phyloP scores from a whole-genome alignment of 2,113 vertebrate genomes.

The Alexandromys fortis region DNA sequence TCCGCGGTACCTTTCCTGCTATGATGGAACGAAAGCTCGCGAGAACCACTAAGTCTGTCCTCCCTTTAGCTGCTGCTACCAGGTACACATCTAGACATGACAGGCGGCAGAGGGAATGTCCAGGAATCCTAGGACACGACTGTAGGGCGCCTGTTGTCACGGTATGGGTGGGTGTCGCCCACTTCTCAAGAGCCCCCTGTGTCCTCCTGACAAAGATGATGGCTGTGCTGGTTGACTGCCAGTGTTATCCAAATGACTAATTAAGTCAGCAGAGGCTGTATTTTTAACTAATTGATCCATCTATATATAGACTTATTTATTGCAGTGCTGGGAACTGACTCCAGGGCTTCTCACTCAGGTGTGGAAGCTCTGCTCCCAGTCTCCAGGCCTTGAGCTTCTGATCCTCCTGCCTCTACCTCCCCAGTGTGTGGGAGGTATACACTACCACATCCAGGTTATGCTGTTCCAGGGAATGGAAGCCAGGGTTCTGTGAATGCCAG shows the following conservation, averaged over 20 bases:
- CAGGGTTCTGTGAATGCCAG: not conserved
- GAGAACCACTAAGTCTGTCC: not conserved
- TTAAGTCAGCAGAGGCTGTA: not conserved
- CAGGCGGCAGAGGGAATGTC: fast-evolving
- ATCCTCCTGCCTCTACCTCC: not conserved
- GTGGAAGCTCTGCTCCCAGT: not conserved
- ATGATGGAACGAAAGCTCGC: not conserved
- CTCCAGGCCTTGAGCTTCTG: not conserved
- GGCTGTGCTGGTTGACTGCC: not conserved
- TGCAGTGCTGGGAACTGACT: not conserved
- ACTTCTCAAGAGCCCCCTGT: not conserved
- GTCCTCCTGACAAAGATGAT: not conserved
- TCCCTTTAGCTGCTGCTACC: not conserved
- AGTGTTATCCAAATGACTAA: not conserved
- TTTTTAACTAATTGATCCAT: not conserved
- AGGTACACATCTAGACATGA: not conserved
- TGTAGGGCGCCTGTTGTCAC: fast-evolving
- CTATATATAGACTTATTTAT: not conserved
- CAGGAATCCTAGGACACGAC: not conserved
- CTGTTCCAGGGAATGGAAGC: not conserved
- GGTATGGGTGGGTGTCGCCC: not conserved
- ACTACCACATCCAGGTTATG: not conserved
- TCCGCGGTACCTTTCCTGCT: not conserved
- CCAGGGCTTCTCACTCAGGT: not conserved
- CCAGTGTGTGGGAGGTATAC: not conserved